phyloP scores from a whole-genome alignment of 1,140 invertebrate species.

The Rhagoletis pomonella region DNA sequence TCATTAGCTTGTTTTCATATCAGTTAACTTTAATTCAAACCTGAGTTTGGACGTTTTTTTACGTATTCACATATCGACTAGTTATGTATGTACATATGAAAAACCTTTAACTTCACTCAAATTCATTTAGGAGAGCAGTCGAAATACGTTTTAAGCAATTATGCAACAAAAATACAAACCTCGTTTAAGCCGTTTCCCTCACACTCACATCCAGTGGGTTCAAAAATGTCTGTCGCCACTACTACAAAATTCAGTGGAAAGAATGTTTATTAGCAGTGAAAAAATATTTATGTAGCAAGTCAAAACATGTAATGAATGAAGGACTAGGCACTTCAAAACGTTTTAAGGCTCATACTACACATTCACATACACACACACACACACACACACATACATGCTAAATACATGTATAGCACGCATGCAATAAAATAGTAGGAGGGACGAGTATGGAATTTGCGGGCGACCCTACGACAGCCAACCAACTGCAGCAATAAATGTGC shows the following conservation, averaged over 20 bases:
- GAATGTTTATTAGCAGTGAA: slow-evolving; percentile 52
- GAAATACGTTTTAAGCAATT: background rate
- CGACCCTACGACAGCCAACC: background rate
- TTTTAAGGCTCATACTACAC: background rate
- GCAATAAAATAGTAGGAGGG: too few species aligned
- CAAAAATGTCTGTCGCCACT: background rate
- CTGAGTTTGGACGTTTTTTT: too few species aligned
- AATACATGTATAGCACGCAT: background rate
- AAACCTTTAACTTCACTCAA: too few species aligned
- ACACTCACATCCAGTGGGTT: background rate
- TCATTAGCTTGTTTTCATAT: too few species aligned
- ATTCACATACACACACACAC: too few species aligned
- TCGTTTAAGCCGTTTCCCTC: slow-evolving; percentile 1
- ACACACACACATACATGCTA: too few species aligned
- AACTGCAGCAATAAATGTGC: background rate
- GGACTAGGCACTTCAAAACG: slow-evolving; percentile 20
- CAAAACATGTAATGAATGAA: slow-evolving; percentile 53
- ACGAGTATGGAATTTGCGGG: background rate
- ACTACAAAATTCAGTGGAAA: background rate
- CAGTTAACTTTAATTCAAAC: too few species aligned
- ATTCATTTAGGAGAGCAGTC: too few species aligned
- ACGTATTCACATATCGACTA: too few species aligned
- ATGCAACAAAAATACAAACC: slow-evolving; percentile 14
- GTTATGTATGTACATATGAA: too few species aligned
- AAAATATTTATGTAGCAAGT: slow-evolving; percentile 57